Conservation (phyloP, 2,888 invertebrate genomes). For the Drosophila longiperda region DNA sequence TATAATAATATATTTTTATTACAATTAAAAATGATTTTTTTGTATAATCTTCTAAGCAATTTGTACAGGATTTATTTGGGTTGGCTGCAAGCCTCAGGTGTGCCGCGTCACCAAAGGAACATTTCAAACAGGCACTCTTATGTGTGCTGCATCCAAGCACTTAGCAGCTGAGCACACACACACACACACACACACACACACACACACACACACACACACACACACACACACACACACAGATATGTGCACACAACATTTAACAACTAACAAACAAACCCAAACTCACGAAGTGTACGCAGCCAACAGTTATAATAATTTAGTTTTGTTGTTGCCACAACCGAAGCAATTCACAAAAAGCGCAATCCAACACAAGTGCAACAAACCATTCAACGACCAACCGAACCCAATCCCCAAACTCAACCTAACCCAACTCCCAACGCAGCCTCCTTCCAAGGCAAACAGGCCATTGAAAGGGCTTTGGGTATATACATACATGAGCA, state of each 20-base stretch:
- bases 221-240: constrained; percentile 8
- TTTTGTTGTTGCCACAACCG: constrained; percentile 54
- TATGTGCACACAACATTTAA: constrained; percentile 41
- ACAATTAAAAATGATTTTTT: not conserved
- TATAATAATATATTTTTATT: not conserved
- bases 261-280: constrained; percentile 52
- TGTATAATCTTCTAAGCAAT: not conserved
- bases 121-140: constrained; percentile 25
- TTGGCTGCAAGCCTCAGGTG: constrained; percentile 35
- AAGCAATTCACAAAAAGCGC: constrained; percentile 65
- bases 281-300: constrained; percentile 34
- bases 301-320: constrained; percentile 63
- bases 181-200: constrained; percentile 4
- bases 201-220: constrained; percentile 7
- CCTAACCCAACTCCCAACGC: not conserved
- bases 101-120: constrained; percentile 18
- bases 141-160: constrained; percentile 32
- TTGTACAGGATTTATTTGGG: constrained; percentile 10
- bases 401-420: not conserved
- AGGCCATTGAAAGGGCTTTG: constrained; percentile 13
- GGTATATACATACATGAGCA: constrained; percentile 2
- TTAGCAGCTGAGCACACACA: constrained; percentile 54
- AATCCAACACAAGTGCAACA: constrained; percentile 44
- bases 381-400: constrained; percentile 4
- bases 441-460: constrained; percentile 7